Evolutionary conservation across 2,888 invertebrate genomes (phyloP).

Genomic region (Platycheirus rosarum): DNA sequence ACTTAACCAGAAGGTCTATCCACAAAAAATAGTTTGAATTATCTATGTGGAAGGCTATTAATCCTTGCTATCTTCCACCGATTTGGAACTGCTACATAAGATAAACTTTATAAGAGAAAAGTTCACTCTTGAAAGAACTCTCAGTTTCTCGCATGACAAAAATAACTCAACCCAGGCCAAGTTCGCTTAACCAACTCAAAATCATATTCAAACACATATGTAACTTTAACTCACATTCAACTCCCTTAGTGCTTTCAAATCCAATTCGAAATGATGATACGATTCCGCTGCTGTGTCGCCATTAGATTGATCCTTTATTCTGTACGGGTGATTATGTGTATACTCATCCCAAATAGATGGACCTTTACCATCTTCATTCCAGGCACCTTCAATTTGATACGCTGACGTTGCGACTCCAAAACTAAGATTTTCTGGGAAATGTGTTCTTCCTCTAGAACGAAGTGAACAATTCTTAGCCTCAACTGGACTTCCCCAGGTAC

Average conservation of each 20-base stretch:
- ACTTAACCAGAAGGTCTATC: too few relatives aligned
- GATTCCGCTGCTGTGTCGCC: constrained; percentile 85
- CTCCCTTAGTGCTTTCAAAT: constrained; percentile 84
- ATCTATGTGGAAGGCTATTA: too few relatives aligned
- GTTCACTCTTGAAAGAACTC: too few relatives aligned
- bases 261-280: constrained; percentile 85
- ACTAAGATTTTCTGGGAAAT: constrained; percentile 76
- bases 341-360: constrained; percentile 78
- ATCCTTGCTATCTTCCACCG: too few relatives aligned
- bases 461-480: background rate
- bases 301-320: constrained; percentile 82
- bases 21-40: too few relatives aligned
- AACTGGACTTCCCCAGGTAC: background rate
- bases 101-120: too few relatives aligned
- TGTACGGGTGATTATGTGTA: constrained; percentile 78
- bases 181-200: too few relatives aligned
- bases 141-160: too few relatives aligned
- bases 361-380: constrained; percentile 82
- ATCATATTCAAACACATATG: background rate
- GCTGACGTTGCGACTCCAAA: constrained; percentile 78
- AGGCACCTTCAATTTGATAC: constrained; percentile 78
- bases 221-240: constrained; percentile 81
- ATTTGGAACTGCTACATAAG: too few relatives aligned
- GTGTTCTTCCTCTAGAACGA: constrained; percentile 50
- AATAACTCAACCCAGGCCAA: too few relatives aligned